Base-by-base conservation (phyloP, 1,140 invertebrate species). In the Drosophila pallidifrons region DNA sequence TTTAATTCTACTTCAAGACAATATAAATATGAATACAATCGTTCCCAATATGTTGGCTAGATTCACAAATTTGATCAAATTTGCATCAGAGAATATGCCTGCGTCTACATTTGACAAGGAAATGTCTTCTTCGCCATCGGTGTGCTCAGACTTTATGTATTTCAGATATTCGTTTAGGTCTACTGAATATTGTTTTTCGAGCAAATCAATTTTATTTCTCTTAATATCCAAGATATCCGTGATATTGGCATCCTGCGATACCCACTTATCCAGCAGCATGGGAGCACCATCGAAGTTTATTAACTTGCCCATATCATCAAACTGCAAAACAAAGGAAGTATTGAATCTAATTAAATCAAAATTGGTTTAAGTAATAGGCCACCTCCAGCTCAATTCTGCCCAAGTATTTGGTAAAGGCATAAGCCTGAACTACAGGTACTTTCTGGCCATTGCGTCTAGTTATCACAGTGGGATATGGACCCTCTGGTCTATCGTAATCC, bases 341-440 rank as follows among this genome's bases (percentile, higher is more conserved):
- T 8, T 6, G 28, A 25, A 5, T 11, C 1, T 13, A 3, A 28
- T 41, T 32, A 0, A 32, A 32, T 6, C 30, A 25, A 25, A 25
- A 10, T 49, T 11, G 20, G 5, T n/a, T 25, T 25, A 16, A 49
- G 2, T 11, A 54, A 32, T 35, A 25, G n/a, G 7, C 2, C 35
- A 76, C 91, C 58, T 92, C 78, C 3, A 92, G 28, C 11, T 95
- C 93, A 4, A 99, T 91, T 81, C 95, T 94, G 0, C 98, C 98
- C 20, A 99, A 92, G 92, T 99, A 99, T 93, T 99, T 98, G 1
- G 97, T 98, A 85, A 96, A 98, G 1, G 97, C 96, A 82, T 96
- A 98, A 2, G 97, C 97, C 93, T 99, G 98, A 0, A 98, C 96
- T 0, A 98, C 97, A 1, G 97, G 96, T 0, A 96, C 96, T 7